Evolutionary conservation across 2,797 vertebrate genomes (phyloP).

Genomic region (Pyrocephalus nanus): DNA sequence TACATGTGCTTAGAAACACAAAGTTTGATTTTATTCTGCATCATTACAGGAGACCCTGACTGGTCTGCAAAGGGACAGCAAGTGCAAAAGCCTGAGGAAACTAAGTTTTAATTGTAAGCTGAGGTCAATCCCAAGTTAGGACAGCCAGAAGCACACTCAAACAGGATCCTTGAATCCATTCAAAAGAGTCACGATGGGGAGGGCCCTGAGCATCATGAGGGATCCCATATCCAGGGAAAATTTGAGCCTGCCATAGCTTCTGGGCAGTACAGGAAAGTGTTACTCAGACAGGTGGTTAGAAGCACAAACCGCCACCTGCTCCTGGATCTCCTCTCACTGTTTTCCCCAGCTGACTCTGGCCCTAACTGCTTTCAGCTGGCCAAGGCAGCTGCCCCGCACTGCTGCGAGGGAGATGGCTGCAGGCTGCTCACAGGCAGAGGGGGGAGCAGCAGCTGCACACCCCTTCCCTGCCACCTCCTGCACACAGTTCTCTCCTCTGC

Average conservation of each 20-base stretch:
- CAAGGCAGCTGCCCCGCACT: background rate
- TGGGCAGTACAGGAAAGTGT: background rate
- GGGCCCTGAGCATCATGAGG: background rate
- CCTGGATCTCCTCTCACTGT: background rate
- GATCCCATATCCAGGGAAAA: background rate
- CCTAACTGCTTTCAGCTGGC: conserved; percentile 35
- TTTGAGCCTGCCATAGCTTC: background rate
- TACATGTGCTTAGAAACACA: background rate
- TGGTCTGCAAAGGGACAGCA: background rate
- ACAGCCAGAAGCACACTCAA: background rate
- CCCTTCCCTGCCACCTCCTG: accelerated
- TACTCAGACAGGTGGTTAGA: conserved; percentile 34
- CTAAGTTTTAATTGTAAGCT: background rate
- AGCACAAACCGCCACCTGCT: conserved; percentile 40
- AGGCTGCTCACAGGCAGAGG: background rate
- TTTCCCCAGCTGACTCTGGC: conserved; percentile 15
- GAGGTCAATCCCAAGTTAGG: background rate
- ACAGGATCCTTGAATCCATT: background rate
- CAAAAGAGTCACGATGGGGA: accelerated
- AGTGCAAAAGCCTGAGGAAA: background rate
- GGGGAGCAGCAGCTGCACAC: background rate
- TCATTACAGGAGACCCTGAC: background rate
- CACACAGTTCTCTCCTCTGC: background rate
- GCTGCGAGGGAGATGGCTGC: background rate
- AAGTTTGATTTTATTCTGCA: background rate